Evolutionary conservation across 2,888 invertebrate species (phyloP).

Genomic region (Cryptophagus acutangulus): DNA sequence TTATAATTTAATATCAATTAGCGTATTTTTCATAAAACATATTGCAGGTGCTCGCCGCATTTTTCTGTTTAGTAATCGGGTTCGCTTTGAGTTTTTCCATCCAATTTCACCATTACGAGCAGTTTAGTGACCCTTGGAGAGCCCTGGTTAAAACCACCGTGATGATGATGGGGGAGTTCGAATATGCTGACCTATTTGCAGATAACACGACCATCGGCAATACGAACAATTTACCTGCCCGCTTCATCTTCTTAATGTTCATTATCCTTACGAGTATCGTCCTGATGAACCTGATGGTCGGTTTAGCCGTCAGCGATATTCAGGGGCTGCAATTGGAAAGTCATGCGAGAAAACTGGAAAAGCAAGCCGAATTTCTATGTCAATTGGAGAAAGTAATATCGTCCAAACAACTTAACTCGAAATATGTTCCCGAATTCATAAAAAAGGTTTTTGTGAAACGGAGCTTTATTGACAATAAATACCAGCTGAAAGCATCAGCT

Average conservation of each 20-base stretch:
- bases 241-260: constrained; percentile 51
- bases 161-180: constrained; percentile 58
- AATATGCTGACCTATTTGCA: constrained; percentile 48
- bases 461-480: constrained; percentile 22
- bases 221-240: constrained; percentile 31
- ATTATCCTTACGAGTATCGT: constrained; percentile 53
- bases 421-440: constrained; percentile 23
- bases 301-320: constrained; percentile 54
- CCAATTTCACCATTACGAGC: constrained; percentile 47
- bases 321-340: constrained; percentile 41
- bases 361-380: constrained; percentile 43
- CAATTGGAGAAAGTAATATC: constrained; percentile 42
- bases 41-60: constrained; percentile 50
- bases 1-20: too few relatives aligned
- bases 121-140: constrained; percentile 46
- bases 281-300: constrained; percentile 54
- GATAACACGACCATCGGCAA: constrained; percentile 22
- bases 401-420: constrained; percentile 26
- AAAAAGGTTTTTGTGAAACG: constrained; percentile 19
- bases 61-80: constrained; percentile 52
- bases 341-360: constrained; percentile 40
- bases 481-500: constrained; percentile 22
- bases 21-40: too few relatives aligned
- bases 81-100: constrained; percentile 55
- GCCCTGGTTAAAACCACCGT: constrained; percentile 52